phyloP scores from a whole-genome alignment of 1,140 invertebrate genomes.

The Zaprionus nigranus region DNA sequence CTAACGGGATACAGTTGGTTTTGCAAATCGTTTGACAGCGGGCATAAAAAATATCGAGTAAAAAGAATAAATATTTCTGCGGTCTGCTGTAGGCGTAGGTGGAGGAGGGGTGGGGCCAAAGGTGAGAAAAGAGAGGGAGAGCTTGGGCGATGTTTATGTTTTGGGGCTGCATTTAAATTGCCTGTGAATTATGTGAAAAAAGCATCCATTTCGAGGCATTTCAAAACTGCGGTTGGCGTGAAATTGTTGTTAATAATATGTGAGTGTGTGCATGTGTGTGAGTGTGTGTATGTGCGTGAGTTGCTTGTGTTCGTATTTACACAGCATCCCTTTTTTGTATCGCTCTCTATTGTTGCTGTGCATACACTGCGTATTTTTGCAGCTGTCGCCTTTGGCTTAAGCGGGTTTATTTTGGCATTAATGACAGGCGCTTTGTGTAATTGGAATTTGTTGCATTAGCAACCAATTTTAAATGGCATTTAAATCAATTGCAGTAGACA shows the following conservation, averaged over 20 bases:
- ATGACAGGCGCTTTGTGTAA: constrained; percentile 52
- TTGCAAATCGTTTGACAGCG: constrained; percentile 79
- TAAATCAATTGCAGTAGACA: constrained; percentile 60
- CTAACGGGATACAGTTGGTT: constrained; percentile 73
- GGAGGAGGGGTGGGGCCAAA: not conserved
- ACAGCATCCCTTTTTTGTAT: not conserved
- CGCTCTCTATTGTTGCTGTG: not conserved
- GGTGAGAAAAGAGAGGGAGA: not conserved
- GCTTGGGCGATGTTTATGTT: constrained; percentile 29
- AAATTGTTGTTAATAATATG: constrained; percentile 65
- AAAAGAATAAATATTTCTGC: constrained; percentile 56
- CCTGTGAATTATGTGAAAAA: constrained; percentile 79
- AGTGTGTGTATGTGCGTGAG: not conserved
- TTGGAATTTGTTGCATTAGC: constrained; percentile 64
- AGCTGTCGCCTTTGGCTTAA: constrained; percentile 53
- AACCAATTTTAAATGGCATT: constrained; percentile 41
- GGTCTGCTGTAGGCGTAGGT: not conserved
- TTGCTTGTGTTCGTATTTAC: not conserved
- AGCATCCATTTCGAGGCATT: constrained; percentile 56
- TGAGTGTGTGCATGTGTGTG: not conserved
- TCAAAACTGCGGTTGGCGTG: constrained; percentile 60
- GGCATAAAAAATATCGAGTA: constrained; percentile 15
- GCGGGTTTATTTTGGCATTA: constrained; percentile 44
- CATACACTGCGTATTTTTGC: constrained; percentile 51
- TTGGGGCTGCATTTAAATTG: constrained; percentile 60